Evolutionary conservation across 2,888 invertebrate genomes (phyloP), one percentile per base, ranked within the genome.

Genomic region (Heliothis peltigera): DNA sequence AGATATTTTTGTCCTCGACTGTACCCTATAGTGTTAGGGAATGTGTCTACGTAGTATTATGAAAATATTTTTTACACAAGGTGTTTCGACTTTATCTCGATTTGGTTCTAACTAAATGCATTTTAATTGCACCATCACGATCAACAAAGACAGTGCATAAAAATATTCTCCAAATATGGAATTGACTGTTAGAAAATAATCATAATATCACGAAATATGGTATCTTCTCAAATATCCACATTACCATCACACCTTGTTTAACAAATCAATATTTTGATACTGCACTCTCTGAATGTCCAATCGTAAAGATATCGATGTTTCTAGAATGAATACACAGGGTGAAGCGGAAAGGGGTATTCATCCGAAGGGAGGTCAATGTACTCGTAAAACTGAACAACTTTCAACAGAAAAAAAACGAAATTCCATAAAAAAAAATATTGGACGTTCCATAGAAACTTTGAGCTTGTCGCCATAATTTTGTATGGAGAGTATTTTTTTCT

Each of bases 1-100:
- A 70, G 52, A 69, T 77, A 79, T 75, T 76, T 77, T 77, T 76
- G 70, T 81, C 74, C 71, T 73, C 62, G 61, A 76, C 71, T 80
- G 68, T 82, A 79, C 79, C 75, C 64, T 70, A 49, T 72, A 53
- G 54, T 47, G 19, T 54, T 60, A 70, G 63, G 59, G 46, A 60
- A 43, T 55, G 25, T 58, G 35, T 70, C 54, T 55, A 47, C 18
- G 49, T 69, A 49, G 39, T 63, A 55, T 57, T 57, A 22, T 58
- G 62, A 19, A 60, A 56, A 56, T 53, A 15, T 4, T 64, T 69
- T 60, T 53, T 65, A 63, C 75, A 72, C 69, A 67, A 64, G 65
- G 60, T 67, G 64, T 25, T 18, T 18, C 49, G 18, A 17, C 44
- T 48, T 28, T 32, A 3, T 44, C 22, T 44, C 47, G 51, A 39